These are phyloP conservation scores for Polymixis flavicincta DNA, from an alignment of 2,888 invertebrate genomes.

Conservation along the genomic window DNA sequence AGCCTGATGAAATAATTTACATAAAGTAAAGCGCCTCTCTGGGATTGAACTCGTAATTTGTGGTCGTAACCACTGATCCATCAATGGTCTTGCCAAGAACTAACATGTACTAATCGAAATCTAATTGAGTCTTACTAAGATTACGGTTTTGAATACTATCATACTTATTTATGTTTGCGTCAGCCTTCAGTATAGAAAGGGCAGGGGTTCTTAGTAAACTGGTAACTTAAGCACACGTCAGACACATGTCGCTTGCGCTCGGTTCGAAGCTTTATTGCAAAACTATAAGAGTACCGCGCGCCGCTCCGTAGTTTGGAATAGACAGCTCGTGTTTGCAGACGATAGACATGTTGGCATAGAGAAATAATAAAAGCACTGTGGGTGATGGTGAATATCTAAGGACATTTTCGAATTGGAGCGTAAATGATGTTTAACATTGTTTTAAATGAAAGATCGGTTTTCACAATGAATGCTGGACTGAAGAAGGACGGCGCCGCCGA, in stretches of 20 bases:
- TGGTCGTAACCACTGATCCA: no score
- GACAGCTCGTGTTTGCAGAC: constrained; percentile 38
- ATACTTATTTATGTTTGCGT: background rate
- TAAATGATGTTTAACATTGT: background rate
- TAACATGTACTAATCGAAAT: background rate
- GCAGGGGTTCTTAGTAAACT: constrained; percentile 35
- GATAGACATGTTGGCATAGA: constrained; percentile 3
- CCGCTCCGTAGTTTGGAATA: constrained; percentile 27
- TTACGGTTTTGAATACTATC: background rate
- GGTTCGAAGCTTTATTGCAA: constrained; percentile 48
- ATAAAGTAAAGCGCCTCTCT: no score
- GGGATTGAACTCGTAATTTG: no score
- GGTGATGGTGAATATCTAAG: background rate
- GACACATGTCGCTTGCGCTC: constrained; percentile 46
- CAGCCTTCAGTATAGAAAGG: background rate
- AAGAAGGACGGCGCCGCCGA: no score
- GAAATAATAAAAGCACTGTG: background rate
- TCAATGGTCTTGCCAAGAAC: no score
- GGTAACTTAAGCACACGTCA: constrained; percentile 53
- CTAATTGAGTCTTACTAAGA: background rate
- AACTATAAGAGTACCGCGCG: constrained; percentile 41
- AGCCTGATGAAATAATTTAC: no score
- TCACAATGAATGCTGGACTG: background rate
- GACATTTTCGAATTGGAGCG: background rate
- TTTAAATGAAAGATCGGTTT: background rate